A percentile compares a stretch with the other conserved stretches of the same genome.
Evolutionary conservation across 2,113 vertebrate species (phyloP).

Genomic region (Pseudorasbora parva): DNA sequence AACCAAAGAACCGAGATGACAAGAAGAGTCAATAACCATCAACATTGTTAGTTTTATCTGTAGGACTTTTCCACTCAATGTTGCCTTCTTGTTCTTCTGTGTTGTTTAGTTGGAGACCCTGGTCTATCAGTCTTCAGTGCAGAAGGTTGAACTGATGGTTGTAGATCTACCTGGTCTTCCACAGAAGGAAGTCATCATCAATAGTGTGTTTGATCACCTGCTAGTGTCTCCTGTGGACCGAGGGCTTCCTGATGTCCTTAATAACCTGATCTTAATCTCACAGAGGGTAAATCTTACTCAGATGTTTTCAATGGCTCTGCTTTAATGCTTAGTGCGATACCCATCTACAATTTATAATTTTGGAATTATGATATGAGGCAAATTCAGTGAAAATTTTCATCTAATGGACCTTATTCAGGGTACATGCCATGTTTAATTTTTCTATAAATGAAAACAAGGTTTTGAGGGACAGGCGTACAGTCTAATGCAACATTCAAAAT

Average conservation of each 20-base stretch:
- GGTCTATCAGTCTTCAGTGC: constrained; percentile 55
- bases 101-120: constrained; percentile 65
- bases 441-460: too few species aligned
- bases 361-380: too few species aligned
- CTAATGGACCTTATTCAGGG: too few species aligned
- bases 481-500: too few species aligned
- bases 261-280: constrained; percentile 19
- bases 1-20: too few species aligned
- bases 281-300: constrained; percentile 53
- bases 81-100: neutral
- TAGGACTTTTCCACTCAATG: neutral
- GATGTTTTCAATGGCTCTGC: neutral
- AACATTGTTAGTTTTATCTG: too few species aligned
- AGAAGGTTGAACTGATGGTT: constrained; percentile 66
- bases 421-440: too few species aligned
- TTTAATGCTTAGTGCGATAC: neutral
- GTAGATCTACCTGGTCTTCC: constrained; percentile 31
- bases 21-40: neutral
- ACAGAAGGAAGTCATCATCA: constrained; percentile 59
- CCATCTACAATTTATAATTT: too few species aligned
- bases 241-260: constrained; percentile 58
- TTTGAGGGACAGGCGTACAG: too few species aligned
- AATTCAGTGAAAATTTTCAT: too few species aligned
- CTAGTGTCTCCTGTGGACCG: constrained; percentile 18
- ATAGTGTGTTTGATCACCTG: constrained; percentile 64